A percentile compares a stretch with the other conserved stretches of the same genome.
These are phyloP conservation scores for Mirza zaza DNA, from an alignment of 2,113 vertebrate species.

Conservation along the genomic window DNA sequence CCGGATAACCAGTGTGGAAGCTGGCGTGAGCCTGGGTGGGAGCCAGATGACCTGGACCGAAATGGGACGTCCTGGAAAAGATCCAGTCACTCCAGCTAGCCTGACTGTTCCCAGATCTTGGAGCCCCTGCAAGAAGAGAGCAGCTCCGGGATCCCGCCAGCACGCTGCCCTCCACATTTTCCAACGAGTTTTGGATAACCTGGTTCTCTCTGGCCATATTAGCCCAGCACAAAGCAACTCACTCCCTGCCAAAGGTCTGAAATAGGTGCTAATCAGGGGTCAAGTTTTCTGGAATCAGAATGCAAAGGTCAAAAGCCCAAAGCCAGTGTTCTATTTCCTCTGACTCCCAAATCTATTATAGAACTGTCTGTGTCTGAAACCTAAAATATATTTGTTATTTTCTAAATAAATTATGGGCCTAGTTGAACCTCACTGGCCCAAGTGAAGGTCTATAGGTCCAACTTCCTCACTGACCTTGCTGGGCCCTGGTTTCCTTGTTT, in stretches of 20 bases:
- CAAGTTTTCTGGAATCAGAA: conserved; percentile 18
- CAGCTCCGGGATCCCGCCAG: neutral
- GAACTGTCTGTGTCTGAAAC: neutral
- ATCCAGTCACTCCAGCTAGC: no score
- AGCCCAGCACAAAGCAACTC: neutral
- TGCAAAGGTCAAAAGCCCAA: neutral
- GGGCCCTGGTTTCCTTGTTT: neutral
- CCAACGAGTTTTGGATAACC: neutral
- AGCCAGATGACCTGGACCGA: neutral
- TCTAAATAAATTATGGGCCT: neutral
- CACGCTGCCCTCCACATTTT: neutral
- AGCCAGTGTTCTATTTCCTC: neutral
- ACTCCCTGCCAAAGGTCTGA: neutral
- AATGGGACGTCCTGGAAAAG: neutral
- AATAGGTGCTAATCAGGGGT: neutral
- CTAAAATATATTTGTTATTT: neutral
- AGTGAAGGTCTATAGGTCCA: neutral
- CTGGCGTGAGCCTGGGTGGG: neutral
- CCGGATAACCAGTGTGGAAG: neutral
- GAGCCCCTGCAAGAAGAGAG: neutral
- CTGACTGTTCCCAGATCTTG: neutral
- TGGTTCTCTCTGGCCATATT: neutral
- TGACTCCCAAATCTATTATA: neutral
- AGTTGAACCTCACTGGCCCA: neutral
- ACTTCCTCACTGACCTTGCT: neutral